These are phyloP conservation scores for Lasioglossum oenotherae DNA, from an alignment of 2,888 invertebrate genomes.

Conservation along the genomic window DNA sequence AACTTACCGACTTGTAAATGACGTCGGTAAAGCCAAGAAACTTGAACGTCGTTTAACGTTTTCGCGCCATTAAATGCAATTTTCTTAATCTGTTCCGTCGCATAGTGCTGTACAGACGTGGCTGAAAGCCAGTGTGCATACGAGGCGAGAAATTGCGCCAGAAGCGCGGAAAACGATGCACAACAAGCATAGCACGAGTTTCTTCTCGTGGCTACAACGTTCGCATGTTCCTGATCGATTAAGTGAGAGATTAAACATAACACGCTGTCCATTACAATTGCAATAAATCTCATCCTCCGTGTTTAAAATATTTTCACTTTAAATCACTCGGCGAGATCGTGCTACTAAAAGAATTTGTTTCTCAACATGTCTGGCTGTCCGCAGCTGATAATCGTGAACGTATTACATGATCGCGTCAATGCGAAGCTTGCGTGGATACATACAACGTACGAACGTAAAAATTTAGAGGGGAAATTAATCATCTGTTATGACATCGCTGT, in stretches of 20 bases:
- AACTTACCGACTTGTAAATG: neutral
- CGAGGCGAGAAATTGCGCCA: neutral
- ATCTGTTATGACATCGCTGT: neutral
- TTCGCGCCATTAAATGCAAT: neutral
- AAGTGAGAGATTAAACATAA: neutral
- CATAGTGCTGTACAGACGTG: neutral
- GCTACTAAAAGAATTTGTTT: neutral
- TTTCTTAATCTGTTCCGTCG: neutral
- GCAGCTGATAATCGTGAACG: neutral
- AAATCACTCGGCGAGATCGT: neutral
- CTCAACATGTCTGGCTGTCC: neutral
- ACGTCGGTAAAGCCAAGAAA: neutral
- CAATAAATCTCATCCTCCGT: neutral
- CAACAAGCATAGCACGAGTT: neutral
- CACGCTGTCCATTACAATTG: neutral
- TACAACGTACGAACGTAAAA: neutral
- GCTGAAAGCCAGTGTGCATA: neutral
- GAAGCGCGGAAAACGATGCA: neutral
- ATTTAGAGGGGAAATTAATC: neutral
- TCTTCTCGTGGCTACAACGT: neutral
- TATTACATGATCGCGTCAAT: neutral
- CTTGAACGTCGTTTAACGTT: neutral
- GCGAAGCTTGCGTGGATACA: neutral
- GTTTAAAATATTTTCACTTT: neutral
- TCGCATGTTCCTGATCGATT: neutral